A percentile compares a stretch with the other conserved stretches of the same genome.
These are phyloP conservation scores for Notiomystis cincta DNA, from an alignment of 2,113 vertebrate genomes.

Conservation along the genomic window DNA sequence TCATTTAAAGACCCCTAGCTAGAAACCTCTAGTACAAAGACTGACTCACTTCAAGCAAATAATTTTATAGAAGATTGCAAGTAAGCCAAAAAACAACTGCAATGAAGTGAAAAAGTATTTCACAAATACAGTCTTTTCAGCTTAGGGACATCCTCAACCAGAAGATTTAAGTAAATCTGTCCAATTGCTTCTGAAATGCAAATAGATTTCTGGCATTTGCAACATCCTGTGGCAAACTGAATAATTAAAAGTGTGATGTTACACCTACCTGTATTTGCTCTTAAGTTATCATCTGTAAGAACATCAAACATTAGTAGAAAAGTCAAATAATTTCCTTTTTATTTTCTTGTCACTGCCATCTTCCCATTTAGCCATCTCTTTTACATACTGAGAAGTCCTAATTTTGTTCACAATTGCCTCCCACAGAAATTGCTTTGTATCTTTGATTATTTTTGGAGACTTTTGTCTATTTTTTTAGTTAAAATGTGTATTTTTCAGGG, in stretches of 20 bases:
- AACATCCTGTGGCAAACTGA: not conserved
- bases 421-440: not conserved
- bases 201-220: not conserved
- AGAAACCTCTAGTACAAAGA: not conserved
- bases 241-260: not conserved
- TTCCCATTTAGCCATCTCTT: not conserved
- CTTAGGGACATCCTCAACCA: not conserved
- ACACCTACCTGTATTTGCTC: not conserved
- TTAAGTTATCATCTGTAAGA: not conserved
- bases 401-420: not conserved
- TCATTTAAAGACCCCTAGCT: not conserved
- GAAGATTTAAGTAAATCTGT: not conserved
- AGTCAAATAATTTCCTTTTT: not conserved
- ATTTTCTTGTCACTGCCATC: not conserved
- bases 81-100: not conserved
- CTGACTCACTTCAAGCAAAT: not conserved
- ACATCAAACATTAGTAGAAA: not conserved
- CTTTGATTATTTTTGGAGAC: not conserved
- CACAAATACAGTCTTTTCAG: not conserved
- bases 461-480: not conserved
- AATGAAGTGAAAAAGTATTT: not conserved
- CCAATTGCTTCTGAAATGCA: not conserved
- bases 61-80: not conserved
- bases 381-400: not conserved
- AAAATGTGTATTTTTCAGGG: not conserved